Conservation (phyloP, 1,140 invertebrate species). For the Akabosia matsudoensis region DNA sequence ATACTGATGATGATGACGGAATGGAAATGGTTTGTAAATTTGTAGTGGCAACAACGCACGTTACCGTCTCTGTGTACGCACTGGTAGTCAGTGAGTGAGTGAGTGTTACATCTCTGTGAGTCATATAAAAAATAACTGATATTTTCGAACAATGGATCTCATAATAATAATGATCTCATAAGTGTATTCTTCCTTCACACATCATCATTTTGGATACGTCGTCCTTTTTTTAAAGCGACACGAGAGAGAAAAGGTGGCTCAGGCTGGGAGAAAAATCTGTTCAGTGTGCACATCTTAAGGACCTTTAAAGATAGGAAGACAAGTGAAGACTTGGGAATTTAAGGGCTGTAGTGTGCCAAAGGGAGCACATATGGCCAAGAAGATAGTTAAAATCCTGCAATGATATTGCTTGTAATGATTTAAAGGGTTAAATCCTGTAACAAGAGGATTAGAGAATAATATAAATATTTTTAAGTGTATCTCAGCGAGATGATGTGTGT, state of each 20-base stretch:
- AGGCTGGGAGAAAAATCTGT: constrained; percentile 25
- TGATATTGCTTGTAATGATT: no score
- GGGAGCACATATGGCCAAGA: background rate
- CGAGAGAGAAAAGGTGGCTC: constrained; percentile 14
- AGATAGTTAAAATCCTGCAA: background rate
- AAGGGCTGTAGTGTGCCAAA: background rate
- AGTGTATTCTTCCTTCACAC: background rate
- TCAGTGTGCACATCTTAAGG: constrained; percentile 16
- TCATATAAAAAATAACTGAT: no score
- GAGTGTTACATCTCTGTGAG: no score
- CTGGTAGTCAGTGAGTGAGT: no score
- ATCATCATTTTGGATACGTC: constrained; percentile 2
- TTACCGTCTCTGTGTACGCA: no score
- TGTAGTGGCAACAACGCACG: no score
- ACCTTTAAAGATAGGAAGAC: background rate
- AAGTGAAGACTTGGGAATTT: background rate
- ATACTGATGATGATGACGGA: background rate
- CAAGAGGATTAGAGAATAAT: background rate
- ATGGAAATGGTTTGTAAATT: no score
- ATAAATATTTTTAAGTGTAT: background rate
- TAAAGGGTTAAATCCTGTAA: background rate
- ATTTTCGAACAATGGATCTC: no score
- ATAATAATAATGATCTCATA: no score
- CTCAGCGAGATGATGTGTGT: constrained; percentile 9
- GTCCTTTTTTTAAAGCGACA: constrained; percentile 22